Evolutionary conservation across 2,888 invertebrate species (phyloP), one percentile per base, ranked within the genome.

Genomic region (Lomographa bimaculata): DNA sequence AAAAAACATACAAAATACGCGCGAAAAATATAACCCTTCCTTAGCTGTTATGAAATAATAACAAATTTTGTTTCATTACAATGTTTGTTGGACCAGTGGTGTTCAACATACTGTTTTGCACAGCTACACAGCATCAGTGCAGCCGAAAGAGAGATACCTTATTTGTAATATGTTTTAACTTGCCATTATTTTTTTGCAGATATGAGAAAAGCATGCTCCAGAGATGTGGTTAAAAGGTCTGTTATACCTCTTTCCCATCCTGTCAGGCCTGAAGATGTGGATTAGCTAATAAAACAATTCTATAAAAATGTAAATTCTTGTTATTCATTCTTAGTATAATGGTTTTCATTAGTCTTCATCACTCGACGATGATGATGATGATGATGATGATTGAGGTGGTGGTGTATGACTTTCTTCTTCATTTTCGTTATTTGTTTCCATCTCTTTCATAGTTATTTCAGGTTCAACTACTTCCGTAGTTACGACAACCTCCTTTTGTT

Each of bases 121-220:
- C n/a, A n/a, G n/a, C n/a, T n/a, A n/a, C n/a, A n/a, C n/a, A n/a
- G n/a, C n/a, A n/a, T n/a, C n/a, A n/a, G n/a, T n/a, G n/a, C n/a
- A n/a, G n/a, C n/a, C n/a, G n/a, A n/a, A n/a, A n/a, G n/a, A n/a
- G n/a, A n/a, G n/a, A n/a, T n/a, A n/a, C n/a, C n/a, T n/a, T n/a
- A n/a, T n/a, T n/a, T n/a, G n/a, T n/a, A n/a, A n/a, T n/a, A n/a
- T n/a, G n/a, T n/a, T n/a, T n/a, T n/a, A n/a, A n/a, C n/a, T n/a
- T n/a, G n/a, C n/a, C n/a, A n/a, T n/a, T n/a, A n/a, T 52, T 64
- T 46, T 32, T 53, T 92, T 92, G 21, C 89, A 98, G 98, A 99
- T 91, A 99, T 99, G 99, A 91, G 99, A 63, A 99, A 99, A 90
- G 98, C 99, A 2, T 91, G 98, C 58, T 96, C 98, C 2, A 91